Evolutionary conservation across 2,888 invertebrate genomes (phyloP), one percentile per base, ranked within the genome.

Genomic region (Amiota mariae): DNA sequence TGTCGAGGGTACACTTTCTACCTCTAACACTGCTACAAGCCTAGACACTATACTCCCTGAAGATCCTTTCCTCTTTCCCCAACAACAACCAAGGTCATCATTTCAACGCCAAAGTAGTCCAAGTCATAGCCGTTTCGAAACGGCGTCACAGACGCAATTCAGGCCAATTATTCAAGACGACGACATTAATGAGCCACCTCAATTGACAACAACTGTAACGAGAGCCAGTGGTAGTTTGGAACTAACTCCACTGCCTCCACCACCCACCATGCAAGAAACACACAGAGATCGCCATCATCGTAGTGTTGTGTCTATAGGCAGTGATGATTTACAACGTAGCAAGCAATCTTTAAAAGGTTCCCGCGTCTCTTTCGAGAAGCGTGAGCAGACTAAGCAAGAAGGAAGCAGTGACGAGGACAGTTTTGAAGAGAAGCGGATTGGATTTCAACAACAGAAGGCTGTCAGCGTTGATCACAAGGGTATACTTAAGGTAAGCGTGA

Each of bases 21-120:
- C 92, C 51, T 92, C 93, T 57, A 92, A 93, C 73, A 92, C 93
- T 82, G 91, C 92, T 87, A 92, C 93, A 36, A 92, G 93, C 76
- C 88, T 93, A 76, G 93, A 92, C 77, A 90, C 89, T 75, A 90
- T 89, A 77, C 75, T 90, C 47, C 89, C 89, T 12, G 90, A 90
- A 79, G 90, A 89, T 82, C 89, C 89, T 15, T 89, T 88, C 76
- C 80, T 88, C 70, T 88, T 89, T 75, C 84, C 86, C 1, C 81
- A 80, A 15, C 77, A 80, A 18, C 81, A 81, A 9, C 81, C 81
- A 54, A 80, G 81, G 8, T 79, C 79, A 72, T 82, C 82, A 64
- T 85, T 80, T 47, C 75, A 81, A 61, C 84, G 82, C n/a, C 80
- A 78, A 4, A 73, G 71, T 8, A 75, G 76, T 64, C 71, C 74